Percentiles rank a stretch among this genome's conserved stretches.
Conservation (phyloP, 2,797 vertebrate genomes). For the Botia almorhae region DNA sequence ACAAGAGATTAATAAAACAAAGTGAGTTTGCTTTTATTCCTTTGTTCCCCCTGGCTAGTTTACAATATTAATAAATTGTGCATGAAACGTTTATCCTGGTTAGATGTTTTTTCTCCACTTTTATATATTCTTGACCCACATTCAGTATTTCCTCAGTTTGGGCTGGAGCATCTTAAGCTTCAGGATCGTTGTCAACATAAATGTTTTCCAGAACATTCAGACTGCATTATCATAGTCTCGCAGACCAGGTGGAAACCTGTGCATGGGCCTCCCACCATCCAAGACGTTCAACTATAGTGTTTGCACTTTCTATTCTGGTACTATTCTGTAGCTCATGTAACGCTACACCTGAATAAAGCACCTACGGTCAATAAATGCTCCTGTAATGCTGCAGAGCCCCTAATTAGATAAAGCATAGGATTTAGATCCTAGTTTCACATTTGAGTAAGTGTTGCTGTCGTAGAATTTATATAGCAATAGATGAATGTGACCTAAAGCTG, state of each 20-base stretch:
- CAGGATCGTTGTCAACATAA: slow-evolving; percentile 4
- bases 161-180: background rate
- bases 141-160: slow-evolving; percentile 25
- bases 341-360: background rate
- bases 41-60: background rate
- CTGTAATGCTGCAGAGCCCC: background rate
- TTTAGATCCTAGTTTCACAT: slow-evolving; percentile 13
- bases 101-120: background rate
- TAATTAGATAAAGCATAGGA: slow-evolving; percentile 3
- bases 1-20: slow-evolving; percentile 96
- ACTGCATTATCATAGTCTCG: background rate
- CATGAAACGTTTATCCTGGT: slow-evolving; percentile 4
- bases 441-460: background rate
- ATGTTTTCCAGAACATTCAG: background rate
- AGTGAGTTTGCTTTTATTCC: slow-evolving; percentile 80
- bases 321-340: slow-evolving; percentile 1
- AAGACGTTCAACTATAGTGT: slow-evolving; percentile 3
- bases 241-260: slow-evolving; percentile 17
- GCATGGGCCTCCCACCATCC: background rate
- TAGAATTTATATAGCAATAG: slow-evolving; percentile 7
- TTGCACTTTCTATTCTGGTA: slow-evolving; percentile 12
- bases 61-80: background rate
- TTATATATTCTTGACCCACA: slow-evolving; percentile 37
- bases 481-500: slow-evolving; percentile 9
- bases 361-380: background rate